A percentile compares a stretch with the other conserved stretches of the same genome.
Evolutionary conservation across 2,113 vertebrate genomes (phyloP).

Genomic region (Albula goreensis): DNA sequence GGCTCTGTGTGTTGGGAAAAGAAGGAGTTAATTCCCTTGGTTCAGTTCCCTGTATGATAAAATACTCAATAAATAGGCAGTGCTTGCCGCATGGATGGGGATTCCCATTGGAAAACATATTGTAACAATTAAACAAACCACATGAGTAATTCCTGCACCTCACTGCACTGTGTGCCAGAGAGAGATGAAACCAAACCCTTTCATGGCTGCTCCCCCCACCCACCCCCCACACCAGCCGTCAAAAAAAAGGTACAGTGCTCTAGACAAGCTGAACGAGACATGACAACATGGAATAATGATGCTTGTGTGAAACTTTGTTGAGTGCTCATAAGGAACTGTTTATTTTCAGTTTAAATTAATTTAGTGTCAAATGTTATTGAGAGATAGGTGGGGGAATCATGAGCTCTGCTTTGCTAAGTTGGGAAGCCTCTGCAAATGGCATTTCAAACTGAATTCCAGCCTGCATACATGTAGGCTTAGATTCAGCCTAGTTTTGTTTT

Average conservation of each 20-base stretch:
- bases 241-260: not conserved
- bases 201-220: not conserved
- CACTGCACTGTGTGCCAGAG: not conserved
- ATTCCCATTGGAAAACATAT: slow-evolving; percentile 12
- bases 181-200: not conserved
- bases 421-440: not conserved
- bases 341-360: not conserved
- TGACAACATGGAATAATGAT: slow-evolving; percentile 2
- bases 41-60: not conserved
- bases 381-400: not conserved
- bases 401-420: not conserved
- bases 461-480: not conserved
- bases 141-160: slow-evolving; percentile 12
- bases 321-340: not conserved
- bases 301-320: not conserved
- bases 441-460: not conserved
- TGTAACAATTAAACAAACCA: slow-evolving; percentile 8
- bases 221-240: not conserved
- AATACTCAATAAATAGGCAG: not conserved
- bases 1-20: not conserved
- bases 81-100: not conserved
- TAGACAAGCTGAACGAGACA: not conserved
- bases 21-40: not conserved
- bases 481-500: not conserved
- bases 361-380: not conserved